phyloP scores from a whole-genome alignment of 2,797 vertebrate genomes.

The Platyrinchus mystaceus region DNA sequence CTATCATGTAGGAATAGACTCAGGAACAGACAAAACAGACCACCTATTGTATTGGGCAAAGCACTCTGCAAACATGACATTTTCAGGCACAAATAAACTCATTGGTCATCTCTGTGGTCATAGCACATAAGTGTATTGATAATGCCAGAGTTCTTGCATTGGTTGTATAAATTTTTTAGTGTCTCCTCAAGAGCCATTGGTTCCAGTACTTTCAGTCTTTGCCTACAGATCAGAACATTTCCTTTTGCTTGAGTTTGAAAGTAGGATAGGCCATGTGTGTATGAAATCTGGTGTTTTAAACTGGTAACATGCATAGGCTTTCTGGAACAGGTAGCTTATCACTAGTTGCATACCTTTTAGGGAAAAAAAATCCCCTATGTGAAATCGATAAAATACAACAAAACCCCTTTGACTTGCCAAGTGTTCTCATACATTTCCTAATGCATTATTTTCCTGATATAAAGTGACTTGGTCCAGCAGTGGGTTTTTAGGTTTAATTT shows the following conservation, averaged over 20 bases:
- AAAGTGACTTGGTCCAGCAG: not conserved
- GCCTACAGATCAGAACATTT: not conserved
- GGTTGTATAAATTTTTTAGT: not conserved
- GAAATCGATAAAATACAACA: not conserved
- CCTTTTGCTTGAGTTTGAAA: not conserved
- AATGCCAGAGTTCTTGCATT: not conserved
- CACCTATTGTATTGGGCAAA: not conserved
- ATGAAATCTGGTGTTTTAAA: not conserved
- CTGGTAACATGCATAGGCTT: not conserved
- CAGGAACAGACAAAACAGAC: not conserved
- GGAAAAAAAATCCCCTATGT: not conserved
- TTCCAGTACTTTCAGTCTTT: not conserved
- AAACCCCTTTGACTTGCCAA: not conserved
- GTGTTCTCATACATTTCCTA: not conserved
- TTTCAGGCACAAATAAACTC: not conserved
- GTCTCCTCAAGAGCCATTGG: not conserved
- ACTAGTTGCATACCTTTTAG: not conserved
- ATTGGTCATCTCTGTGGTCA: not conserved
- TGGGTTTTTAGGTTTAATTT: not conserved
- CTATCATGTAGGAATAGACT: not conserved
- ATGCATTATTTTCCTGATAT: not conserved
- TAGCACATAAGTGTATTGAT: not conserved
- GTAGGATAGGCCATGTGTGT: accelerated
- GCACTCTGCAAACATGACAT: not conserved
- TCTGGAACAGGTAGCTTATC: not conserved